Base-by-base conservation (phyloP, 2,888 invertebrate species). In the Zygogramma bicolorata region DNA sequence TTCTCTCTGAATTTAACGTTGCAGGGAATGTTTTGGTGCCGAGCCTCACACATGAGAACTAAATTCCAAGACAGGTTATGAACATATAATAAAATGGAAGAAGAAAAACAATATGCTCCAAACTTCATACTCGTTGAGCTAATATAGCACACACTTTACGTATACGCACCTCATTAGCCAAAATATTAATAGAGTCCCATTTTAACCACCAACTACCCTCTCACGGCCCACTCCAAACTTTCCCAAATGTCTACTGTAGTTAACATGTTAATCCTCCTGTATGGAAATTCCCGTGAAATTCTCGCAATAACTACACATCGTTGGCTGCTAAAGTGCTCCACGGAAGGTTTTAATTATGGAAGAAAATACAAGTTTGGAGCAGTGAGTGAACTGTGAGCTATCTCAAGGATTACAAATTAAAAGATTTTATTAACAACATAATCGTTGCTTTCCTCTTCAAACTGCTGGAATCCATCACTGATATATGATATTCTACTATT, bases 241-340 rank as follows among this genome's bases (percentile, higher is more conserved):
- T 34, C 62, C 69, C 68, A 49, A 65, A 71, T 65, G 59, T 66
- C 65, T 73, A 65, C 66, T 60, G 66, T 66, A 73, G 65, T 58
- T 69, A 73, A 69, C 66, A 68, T 60, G 69, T 62, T 73, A 66
- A 69, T 73, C 72, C 65, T 29, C 31, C 25, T 29, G 65, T 67
- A 68, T 60, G 65, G 18, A 53, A 27, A 60, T 38, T 57, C 53
- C 49, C 22, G 2, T 22, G 38, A 27, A 46, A 70, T 38, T 61
- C 25, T 34, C 34, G 72, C 29, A 60, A 22, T 71, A 65, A 63
- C n/a, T 65, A 31, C 61, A 68, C 60, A 60, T 72, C 60, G 61
- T 68, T 68, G 38, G 15, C 53, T 27, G 59, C 49, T 68, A 31
- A 68, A 65, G 60, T 72, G 68, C 53, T 60, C 22, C 49, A 34